A percentile compares a stretch with the other conserved stretches of the same genome.
Conservation (phyloP, 2,113 vertebrate genomes). For the Neolamprologus longior region DNA sequence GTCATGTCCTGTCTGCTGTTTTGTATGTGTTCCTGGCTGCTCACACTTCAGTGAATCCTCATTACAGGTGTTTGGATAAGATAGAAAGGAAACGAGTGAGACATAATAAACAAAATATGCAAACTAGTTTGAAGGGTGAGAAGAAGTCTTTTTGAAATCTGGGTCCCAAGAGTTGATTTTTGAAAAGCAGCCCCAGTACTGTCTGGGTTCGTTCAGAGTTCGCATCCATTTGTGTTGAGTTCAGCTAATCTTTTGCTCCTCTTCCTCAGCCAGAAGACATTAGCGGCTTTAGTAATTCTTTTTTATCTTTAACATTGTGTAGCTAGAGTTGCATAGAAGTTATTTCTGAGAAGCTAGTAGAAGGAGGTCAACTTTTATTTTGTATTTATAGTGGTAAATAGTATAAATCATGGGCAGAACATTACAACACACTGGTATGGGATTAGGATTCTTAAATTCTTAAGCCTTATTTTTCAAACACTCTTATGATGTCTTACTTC, state of each 20-base stretch:
- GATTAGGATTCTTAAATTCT: not conserved
- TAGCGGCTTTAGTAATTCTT: not conserved
- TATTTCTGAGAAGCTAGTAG: not conserved
- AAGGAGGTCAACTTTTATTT: not conserved
- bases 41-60: not conserved
- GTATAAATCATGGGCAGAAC: not conserved
- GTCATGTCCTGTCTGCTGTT: not conserved
- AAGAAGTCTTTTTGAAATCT: constrained; percentile 12
- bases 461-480: not conserved
- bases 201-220: constrained; percentile 45
- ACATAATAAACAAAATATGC: constrained; percentile 12
- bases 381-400: not conserved
- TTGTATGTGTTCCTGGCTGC: not conserved
- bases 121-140: constrained; percentile 23
- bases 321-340: not conserved
- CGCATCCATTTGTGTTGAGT: not conserved
- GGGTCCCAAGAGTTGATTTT: not conserved
- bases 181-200: not conserved
- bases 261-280: constrained; percentile 7
- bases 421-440: not conserved
- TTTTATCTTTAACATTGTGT: not conserved
- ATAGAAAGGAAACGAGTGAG: not conserved
- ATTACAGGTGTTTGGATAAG: constrained; percentile 47
- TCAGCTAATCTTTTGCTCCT: constrained; percentile 1
- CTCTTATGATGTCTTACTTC: not conserved